Evolutionary conservation across 2,888 invertebrate genomes (phyloP).

Genomic region (Gastracanthus pulcherrimus): DNA sequence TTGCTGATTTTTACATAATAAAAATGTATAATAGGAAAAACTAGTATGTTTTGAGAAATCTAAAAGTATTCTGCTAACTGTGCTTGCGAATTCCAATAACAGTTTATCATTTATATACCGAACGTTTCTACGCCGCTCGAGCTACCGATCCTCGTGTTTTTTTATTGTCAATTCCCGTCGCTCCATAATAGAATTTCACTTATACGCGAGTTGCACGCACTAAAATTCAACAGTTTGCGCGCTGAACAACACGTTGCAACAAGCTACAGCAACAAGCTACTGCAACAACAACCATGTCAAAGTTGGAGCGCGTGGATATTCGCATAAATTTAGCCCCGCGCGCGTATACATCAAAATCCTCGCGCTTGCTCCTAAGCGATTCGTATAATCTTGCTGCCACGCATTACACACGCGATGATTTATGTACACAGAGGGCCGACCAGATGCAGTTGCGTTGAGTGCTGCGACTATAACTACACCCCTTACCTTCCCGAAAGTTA

Average conservation of each 20-base stretch:
- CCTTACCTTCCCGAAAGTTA: constrained; percentile 19
- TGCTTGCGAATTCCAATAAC: too few species aligned
- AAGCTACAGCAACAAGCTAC: background rate
- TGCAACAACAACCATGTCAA: constrained; percentile 20
- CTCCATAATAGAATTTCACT: too few species aligned
- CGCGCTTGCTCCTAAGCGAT: background rate
- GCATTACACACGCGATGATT: constrained; percentile 21
- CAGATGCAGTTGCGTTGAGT: background rate
- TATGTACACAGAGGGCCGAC: constrained; percentile 3
- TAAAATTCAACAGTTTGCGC: background rate
- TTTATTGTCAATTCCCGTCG: too few species aligned
- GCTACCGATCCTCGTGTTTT: too few species aligned
- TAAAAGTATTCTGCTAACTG: too few species aligned
- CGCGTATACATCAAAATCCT: constrained; percentile 5
- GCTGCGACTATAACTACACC: background rate
- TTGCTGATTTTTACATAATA: too few species aligned
- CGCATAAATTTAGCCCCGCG: background rate
- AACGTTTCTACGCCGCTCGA: too few species aligned
- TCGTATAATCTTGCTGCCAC: constrained; percentile 4
- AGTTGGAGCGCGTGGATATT: constrained; percentile 16
- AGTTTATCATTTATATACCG: too few species aligned
- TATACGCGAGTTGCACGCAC: background rate
- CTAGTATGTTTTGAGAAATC: too few species aligned
- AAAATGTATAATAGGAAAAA: too few species aligned
- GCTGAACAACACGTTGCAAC: background rate